Evolutionary conservation across 2,888 invertebrate genomes (phyloP).

Genomic region (Cacoxenus indagator): DNA sequence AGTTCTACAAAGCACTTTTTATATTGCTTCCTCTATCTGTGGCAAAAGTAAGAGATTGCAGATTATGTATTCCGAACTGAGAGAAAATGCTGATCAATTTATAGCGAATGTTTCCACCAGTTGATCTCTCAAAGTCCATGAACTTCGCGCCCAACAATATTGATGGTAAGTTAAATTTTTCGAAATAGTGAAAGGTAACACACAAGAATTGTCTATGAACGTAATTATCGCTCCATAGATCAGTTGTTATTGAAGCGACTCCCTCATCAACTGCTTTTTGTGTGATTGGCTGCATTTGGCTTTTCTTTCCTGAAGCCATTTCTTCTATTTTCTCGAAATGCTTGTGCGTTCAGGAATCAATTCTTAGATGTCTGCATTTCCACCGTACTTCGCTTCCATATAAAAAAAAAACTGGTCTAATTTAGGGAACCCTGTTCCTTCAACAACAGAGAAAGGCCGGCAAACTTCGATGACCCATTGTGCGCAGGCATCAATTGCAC

Average conservation of each 20-base stretch:
- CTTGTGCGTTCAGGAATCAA: constrained; percentile 31
- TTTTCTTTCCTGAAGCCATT: neutral
- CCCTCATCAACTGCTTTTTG: constrained; percentile 25
- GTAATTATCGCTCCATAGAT: constrained; percentile 30
- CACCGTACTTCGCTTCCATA: constrained; percentile 33
- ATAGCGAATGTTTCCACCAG: constrained; percentile 25
- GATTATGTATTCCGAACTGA: constrained; percentile 29
- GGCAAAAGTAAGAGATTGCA: constrained; percentile 30
- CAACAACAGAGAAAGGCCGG: constrained; percentile 26
- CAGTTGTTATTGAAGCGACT: constrained; percentile 27
- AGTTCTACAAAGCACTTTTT: constrained; percentile 10
- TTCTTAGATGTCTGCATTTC: constrained; percentile 27
- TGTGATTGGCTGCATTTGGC: constrained; percentile 10
- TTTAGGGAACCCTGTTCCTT: constrained; percentile 19
- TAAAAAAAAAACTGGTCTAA: constrained; percentile 29
- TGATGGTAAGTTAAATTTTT: constrained; percentile 22
- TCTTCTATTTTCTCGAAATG: constrained; percentile 8
- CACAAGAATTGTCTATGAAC: constrained; percentile 26
- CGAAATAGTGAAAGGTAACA: constrained; percentile 28
- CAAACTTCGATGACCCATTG: constrained; percentile 30
- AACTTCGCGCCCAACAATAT: constrained; percentile 28
- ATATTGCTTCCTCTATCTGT: constrained; percentile 27
- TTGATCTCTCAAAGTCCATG: constrained; percentile 32
- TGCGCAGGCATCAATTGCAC: neutral
- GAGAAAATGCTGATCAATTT: constrained; percentile 26